Conservation (phyloP, 2,797 vertebrate genomes). For the Parauchenoglanis ngamensis region DNA sequence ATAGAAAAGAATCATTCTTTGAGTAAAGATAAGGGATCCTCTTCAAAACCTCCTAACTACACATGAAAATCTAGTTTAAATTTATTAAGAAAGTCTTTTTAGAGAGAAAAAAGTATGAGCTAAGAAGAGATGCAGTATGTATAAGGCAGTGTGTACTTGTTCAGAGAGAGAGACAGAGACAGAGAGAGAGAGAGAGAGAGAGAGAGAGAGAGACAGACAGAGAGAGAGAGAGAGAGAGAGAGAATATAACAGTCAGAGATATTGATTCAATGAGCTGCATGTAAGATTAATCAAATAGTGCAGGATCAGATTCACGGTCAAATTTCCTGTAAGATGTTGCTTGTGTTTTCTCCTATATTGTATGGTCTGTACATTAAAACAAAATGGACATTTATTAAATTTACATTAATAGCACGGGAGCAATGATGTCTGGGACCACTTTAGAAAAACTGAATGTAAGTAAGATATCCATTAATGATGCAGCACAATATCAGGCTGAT, state of each 20-base stretch:
- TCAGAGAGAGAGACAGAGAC: neutral
- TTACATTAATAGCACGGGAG: neutral
- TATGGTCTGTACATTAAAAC: neutral
- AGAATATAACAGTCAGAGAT: neutral
- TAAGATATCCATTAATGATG: neutral
- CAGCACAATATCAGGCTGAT: neutral
- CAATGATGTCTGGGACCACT: conserved; percentile 1
- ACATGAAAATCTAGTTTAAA: conserved; percentile 72
- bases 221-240: too few species aligned
- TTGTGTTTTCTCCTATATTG: neutral
- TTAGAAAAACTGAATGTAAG: neutral
- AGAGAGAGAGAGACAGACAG: too few species aligned
- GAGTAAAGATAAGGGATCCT: neutral
- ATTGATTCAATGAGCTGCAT: conserved; percentile 20
- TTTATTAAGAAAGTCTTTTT: conserved; percentile 68
- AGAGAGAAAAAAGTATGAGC: neutral
- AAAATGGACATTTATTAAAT: neutral
- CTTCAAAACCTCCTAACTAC: conserved; percentile 47
- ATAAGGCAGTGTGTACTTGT: neutral
- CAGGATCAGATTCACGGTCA: neutral
- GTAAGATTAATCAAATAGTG: conserved; percentile 18
- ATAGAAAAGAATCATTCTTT: neutral
- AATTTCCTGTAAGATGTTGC: neutral
- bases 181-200: too few species aligned
- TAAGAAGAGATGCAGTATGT: neutral